Base-by-base conservation (phyloP, 2,888 invertebrate genomes). In the Lochmaea crataegi region DNA sequence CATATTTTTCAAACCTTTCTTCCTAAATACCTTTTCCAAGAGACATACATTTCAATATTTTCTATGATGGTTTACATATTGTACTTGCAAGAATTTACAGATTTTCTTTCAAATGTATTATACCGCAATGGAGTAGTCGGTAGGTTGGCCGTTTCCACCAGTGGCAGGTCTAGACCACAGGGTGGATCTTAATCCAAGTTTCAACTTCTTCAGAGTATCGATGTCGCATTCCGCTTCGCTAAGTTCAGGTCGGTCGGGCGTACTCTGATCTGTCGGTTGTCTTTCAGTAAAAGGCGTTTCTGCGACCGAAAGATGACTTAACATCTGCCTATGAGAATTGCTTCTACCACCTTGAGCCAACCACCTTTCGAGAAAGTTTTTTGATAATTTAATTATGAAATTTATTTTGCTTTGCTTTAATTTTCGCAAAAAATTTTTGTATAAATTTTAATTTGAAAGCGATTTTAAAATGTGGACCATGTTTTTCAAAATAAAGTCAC, bases 81-180 rank as follows among this genome's bases (percentile, higher is more conserved):
- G 51, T 53, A 53, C 16, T 53, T 53, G 51, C 16, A 53, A 53
- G 51, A 53, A 53, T 53, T 53, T 53, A 53, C 51, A 53, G 51
- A 16, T 41, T 61, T 41, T 61, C 41, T 16, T 61, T 16, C 26
- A 4, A 38, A 41, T 61, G 26, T 61, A 61, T 61, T 91, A 93
- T 85, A 93, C 93, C 78, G 93, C 92, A 87, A 93, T 93, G 75
- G 93, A 93, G 85, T 93, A 93, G 87, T 93, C 93, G 80, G 92
- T 91, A 81, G 92, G 91, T 66, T 79, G 78, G 10, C 79, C 78
- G n/a, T 76, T 77, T 81, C 89, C 89, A 80, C 89, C 89, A 9
- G 78, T 85, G 16, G 66, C 58, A 79, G 92, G 92, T 77, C 92
- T 88, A 45, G 93, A 92, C 93, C 93, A 93, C 38, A 93, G 87